A percentile compares a stretch with the other conserved stretches of the same genome.
Evolutionary conservation across 2,888 invertebrate genomes (phyloP).

Genomic region (Tenthredo scrophulariae): DNA sequence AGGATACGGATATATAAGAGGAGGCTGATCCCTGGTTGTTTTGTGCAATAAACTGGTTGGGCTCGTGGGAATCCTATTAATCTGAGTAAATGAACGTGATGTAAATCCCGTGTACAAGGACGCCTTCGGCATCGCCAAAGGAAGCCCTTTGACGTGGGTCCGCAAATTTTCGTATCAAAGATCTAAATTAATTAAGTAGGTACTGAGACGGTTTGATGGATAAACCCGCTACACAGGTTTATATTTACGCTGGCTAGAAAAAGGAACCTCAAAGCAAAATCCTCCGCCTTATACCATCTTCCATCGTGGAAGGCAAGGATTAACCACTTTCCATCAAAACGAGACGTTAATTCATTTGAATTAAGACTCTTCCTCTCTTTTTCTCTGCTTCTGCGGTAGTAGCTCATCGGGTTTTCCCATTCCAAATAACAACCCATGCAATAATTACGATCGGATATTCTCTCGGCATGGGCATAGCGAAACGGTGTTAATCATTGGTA

Average conservation of each 20-base stretch:
- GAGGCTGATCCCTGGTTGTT: background rate
- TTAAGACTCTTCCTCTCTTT: background rate
- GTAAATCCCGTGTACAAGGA: constrained; percentile 8
- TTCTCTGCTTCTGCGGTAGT: background rate
- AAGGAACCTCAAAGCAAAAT: background rate
- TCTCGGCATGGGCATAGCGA: background rate
- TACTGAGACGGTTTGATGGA: background rate
- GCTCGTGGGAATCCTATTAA: constrained; percentile 19
- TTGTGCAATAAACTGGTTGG: background rate
- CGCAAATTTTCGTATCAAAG: constrained; percentile 50
- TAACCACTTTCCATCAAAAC: background rate
- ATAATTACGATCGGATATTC: background rate
- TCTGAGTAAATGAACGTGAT: constrained; percentile 34
- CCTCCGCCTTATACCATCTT: background rate
- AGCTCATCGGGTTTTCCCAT: background rate
- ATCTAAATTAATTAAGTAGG: constrained; percentile 35
- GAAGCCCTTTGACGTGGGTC: constrained; percentile 39
- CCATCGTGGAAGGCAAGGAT: background rate
- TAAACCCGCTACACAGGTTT: background rate
- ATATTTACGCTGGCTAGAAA: background rate
- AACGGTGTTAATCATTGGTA: background rate
- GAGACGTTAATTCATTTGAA: background rate
- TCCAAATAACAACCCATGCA: background rate
- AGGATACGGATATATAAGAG: background rate
- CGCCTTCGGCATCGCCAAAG: constrained; percentile 22